phyloP scores from a whole-genome alignment of 2,113 vertebrate species.

The Hydrochoerus hydrochaeris region DNA sequence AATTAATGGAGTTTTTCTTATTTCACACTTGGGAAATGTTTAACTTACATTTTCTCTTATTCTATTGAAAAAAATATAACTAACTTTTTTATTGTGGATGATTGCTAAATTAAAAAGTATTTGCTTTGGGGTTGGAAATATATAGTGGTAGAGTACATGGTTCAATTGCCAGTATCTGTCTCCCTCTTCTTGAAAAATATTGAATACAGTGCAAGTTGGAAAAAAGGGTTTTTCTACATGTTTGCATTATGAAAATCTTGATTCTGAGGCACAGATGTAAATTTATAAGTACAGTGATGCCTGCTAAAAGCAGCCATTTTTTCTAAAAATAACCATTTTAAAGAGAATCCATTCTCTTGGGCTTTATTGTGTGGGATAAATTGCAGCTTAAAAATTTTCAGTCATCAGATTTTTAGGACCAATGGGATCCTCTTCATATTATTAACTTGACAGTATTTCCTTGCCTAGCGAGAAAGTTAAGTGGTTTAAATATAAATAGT shows the following conservation, averaged over 20 bases:
- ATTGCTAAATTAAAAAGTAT: background rate
- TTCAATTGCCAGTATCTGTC: background rate
- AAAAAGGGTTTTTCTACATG: background rate
- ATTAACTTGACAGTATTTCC: background rate
- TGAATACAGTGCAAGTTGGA: background rate
- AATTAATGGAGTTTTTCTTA: conserved; percentile 16
- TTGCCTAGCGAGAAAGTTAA: background rate
- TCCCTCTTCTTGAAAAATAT: background rate
- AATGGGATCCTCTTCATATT: background rate
- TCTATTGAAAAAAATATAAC: background rate
- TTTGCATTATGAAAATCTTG: background rate
- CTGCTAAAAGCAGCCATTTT: background rate
- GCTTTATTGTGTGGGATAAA: background rate
- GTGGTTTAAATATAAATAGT: background rate
- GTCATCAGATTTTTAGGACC: background rate
- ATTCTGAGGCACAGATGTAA: background rate
- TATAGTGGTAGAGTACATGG: background rate
- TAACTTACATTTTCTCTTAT: conserved; percentile 4
- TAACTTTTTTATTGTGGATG: background rate
- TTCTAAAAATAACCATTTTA: background rate
- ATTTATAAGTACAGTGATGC: conserved; percentile 7
- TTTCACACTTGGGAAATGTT: conserved; percentile 49
- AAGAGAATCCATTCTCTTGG: background rate
- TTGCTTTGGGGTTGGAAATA: background rate
- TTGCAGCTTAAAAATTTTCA: background rate